Percentiles rank a stretch among this genome's conserved stretches.
Evolutionary conservation across 2,888 invertebrate species (phyloP).

Genomic region (Tetragonula carbonaria): DNA sequence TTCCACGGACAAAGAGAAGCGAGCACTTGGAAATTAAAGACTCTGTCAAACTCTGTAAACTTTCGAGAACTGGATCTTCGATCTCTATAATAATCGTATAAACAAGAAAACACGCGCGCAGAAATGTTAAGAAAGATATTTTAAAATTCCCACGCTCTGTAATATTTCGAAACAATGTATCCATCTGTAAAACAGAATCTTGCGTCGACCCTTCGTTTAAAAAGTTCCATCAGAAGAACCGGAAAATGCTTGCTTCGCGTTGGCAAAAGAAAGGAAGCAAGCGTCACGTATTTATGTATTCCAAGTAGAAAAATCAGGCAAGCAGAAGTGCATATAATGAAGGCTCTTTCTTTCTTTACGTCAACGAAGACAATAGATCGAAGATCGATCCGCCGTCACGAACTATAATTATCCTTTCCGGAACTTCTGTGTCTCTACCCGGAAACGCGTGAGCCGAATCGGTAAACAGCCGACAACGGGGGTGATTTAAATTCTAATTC

Average conservation of each 20-base stretch:
- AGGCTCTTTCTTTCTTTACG: neutral
- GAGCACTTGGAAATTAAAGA: neutral
- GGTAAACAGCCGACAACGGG: constrained; percentile 28
- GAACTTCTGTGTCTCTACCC: constrained; percentile 20
- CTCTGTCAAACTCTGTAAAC: neutral
- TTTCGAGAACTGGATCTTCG: too few relatives aligned
- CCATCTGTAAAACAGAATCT: neutral
- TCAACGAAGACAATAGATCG: constrained; percentile 21
- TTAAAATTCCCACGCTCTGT: too few relatives aligned
- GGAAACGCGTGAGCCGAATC: constrained; percentile 62
- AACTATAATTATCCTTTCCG: constrained; percentile 43
- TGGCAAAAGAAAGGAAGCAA: neutral
- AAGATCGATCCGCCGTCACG: constrained; percentile 36
- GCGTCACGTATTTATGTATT: neutral
- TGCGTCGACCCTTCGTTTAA: neutral
- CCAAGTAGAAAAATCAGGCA: neutral
- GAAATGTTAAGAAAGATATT: too few relatives aligned
- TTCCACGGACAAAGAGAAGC: neutral
- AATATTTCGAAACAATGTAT: neutral
- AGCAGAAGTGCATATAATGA: neutral
- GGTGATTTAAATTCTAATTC: constrained; percentile 59
- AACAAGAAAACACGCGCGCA: too few relatives aligned
- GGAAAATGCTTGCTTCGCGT: neutral
- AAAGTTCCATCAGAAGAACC: neutral
- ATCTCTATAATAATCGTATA: too few relatives aligned